Base-by-base conservation (phyloP, 2,113 vertebrate genomes). In the Callorhinus ursinus region DNA sequence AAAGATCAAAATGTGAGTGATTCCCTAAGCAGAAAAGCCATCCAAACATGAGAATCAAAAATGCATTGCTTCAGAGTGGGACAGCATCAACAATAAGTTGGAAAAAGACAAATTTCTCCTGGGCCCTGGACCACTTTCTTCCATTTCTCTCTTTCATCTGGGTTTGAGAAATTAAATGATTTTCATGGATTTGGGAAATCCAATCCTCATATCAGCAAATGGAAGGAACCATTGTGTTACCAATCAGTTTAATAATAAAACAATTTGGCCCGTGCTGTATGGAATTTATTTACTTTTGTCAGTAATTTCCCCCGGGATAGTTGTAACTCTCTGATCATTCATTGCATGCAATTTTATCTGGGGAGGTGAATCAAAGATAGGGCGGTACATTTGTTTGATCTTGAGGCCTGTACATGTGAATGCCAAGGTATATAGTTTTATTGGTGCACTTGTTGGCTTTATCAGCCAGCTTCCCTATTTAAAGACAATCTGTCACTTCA, bases 121-220 rank as follows among this genome's bases (percentile, higher is more conserved):
- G 61, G 33, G 63, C 14, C 16, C 21, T 89, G 42, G 33, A 91
- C 4, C 7, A 7, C 71, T 15, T 39, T 92, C 46, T 97, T 55
- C 51, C 59, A 59, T 92, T 95, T 96, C 33, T 93, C 5, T 84
- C 71, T 93, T 92, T 95, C 69, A 97, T 89, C 15, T 88, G 80
- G 31, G 36, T 80, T 95, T 96, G 77, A 94, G 61, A 96, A 93
- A 91, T 96, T 88, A 97, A 93, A 97, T 97, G 94, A 90, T 97
- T 93, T 96, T 96, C 7, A 28, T 92, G 53, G 39, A 74, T 82
- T 91, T 92, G 72, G 94, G 67, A 97, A 94, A 76, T 94, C 57
- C 46, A 72, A 93, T 93, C 42, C 74, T 90, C 61, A 36, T 88
- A 88, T 88, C 90, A 97, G 65, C 26, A 71, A 81, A 67, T 93